Evolutionary conservation across 2,888 invertebrate species (phyloP).

Genomic region (Myathropa florea): DNA sequence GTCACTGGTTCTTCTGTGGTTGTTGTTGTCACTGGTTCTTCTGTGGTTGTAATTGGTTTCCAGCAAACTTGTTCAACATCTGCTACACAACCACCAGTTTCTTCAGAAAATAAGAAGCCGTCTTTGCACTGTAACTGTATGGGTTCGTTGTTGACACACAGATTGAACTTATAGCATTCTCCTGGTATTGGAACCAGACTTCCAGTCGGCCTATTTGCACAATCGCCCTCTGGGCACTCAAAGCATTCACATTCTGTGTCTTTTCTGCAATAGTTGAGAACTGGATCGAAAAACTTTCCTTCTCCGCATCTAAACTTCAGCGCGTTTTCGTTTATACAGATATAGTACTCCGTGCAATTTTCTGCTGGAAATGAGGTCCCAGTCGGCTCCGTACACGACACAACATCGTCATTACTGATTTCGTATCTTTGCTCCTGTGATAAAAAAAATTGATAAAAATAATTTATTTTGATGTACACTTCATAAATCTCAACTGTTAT

Average conservation of each 20-base stretch:
- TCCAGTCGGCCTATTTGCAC: neutral
- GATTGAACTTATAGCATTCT: neutral
- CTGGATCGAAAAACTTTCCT: neutral
- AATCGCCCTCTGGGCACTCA: neutral
- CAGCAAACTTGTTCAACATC: neutral
- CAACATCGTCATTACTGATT: neutral
- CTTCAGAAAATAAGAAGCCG: neutral
- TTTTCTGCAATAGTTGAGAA: neutral
- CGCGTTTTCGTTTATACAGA: neutral
- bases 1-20: neutral
- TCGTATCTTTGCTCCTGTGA: neutral
- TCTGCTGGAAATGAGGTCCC: neutral
- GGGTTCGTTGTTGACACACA: neutral
- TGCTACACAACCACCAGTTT: neutral
- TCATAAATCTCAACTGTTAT: neutral
- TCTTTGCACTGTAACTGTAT: neutral
- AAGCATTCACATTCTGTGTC: neutral
- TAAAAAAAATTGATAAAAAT: neutral
- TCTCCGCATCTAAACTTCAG: neutral
- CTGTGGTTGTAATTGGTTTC: slow-evolving; percentile 12
- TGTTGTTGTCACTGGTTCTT: slow-evolving; percentile 6
- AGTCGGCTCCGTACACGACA: neutral
- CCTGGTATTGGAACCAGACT: neutral
- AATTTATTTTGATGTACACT: neutral
- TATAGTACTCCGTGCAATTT: neutral